Percentiles rank a stretch among this genome's conserved stretches.
These are phyloP conservation scores for Drosophila bifasciata DNA, from an alignment of 1,140 invertebrate genomes.

Conservation along the genomic window DNA sequence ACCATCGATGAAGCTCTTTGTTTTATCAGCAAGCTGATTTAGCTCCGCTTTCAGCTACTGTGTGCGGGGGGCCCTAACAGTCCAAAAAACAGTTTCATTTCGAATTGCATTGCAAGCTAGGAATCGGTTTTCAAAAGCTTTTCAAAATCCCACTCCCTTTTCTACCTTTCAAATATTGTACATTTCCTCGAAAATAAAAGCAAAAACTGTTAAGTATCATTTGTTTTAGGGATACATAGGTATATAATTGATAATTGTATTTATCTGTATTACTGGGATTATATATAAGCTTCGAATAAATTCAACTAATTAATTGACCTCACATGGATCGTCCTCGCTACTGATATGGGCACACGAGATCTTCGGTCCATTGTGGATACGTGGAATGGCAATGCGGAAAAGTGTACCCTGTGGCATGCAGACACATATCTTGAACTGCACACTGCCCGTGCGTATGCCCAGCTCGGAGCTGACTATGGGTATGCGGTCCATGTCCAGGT, in stretches of 20 bases:
- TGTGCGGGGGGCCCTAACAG: no score
- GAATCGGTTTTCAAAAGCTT: conserved; percentile 17
- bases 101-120: conserved; percentile 16
- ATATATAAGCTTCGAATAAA: neutral
- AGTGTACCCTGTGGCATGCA: conserved; percentile 94
- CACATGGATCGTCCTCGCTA: conserved; percentile 89
- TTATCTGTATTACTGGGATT: conserved; percentile 18
- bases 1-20: no score
- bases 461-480: conserved; percentile 87
- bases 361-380: conserved; percentile 84
- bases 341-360: conserved; percentile 88
- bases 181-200: conserved; percentile 70
- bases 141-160: neutral
- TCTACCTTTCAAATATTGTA: conserved; percentile 52
- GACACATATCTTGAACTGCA: conserved; percentile 93
- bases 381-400: conserved; percentile 89
- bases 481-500: conserved; percentile 89
- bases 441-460: conserved; percentile 82
- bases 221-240: conserved; percentile 64
- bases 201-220: conserved; percentile 57
- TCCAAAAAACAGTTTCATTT: neutral
- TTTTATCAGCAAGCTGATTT: no score
- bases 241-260: conserved; percentile 18
- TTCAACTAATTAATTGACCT: conserved; percentile 43
- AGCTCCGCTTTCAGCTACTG: no score